A percentile compares a stretch with the other conserved stretches of the same genome.
Evolutionary conservation across 2,797 vertebrate species (phyloP).

Genomic region (Poecile montanus): DNA sequence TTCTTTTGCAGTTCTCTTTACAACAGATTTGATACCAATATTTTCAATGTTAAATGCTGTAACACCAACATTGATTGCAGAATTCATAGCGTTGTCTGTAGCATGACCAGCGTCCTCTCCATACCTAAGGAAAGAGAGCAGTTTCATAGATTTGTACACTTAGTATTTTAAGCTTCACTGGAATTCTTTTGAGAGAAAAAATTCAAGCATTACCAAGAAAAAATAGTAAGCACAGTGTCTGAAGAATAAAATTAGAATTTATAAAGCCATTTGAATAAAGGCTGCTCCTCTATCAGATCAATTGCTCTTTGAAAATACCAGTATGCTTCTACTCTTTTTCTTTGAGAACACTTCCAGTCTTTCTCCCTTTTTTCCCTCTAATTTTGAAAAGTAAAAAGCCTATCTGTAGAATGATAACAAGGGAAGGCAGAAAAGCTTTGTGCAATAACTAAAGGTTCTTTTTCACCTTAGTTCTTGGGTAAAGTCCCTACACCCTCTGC

Average conservation of each 20-base stretch:
- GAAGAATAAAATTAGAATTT: not conserved
- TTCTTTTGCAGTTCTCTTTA: conserved; percentile 93
- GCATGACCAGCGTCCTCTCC: conserved; percentile 91
- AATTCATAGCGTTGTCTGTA: conserved; percentile 91
- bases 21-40: conserved; percentile 94
- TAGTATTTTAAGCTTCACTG: not conserved
- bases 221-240: not conserved
- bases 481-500: not conserved
- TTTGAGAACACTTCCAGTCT: not conserved
- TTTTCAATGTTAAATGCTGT: conserved; percentile 95
- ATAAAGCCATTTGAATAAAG: not conserved
- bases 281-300: conserved; percentile 7
- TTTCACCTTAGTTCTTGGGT: not conserved
- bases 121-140: conserved; percentile 81
- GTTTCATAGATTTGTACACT: not conserved
- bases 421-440: not conserved
- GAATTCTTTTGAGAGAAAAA: not conserved
- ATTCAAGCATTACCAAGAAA: not conserved
- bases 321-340: not conserved
- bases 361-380: not conserved
- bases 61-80: conserved; percentile 93
- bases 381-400: not conserved
- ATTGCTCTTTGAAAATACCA: not conserved
- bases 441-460: not conserved
- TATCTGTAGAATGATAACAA: not conserved